Percentiles rank a stretch among this genome's conserved stretches.
phyloP scores from a whole-genome alignment of 2,797 vertebrate genomes.

The Phoeniculus purpureus region DNA sequence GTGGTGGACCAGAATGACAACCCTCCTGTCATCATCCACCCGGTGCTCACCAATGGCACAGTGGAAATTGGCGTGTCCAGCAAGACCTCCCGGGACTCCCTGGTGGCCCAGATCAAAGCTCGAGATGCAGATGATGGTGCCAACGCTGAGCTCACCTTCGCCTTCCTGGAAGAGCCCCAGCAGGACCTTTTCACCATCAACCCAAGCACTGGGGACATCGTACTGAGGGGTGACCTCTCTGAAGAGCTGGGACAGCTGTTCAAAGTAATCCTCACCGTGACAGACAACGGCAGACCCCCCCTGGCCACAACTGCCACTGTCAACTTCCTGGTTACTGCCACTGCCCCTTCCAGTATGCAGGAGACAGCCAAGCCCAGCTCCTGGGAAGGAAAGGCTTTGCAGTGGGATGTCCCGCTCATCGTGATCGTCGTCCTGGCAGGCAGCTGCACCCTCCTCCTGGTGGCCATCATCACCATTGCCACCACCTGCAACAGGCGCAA shows the following conservation, averaged over 20 bases:
- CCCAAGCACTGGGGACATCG: conserved; percentile 88
- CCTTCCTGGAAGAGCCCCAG: conserved; percentile 84
- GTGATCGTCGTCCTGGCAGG: conserved; percentile 93
- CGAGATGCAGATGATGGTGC: conserved; percentile 89
- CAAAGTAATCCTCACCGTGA: conserved; percentile 84
- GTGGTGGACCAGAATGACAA: conserved; percentile 96
- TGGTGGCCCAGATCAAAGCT: conserved; percentile 90
- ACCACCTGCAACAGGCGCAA: conserved; percentile 91
- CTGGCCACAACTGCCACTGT: conserved; percentile 87
- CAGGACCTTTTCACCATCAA: conserved; percentile 86
- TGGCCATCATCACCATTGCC: conserved; percentile 91
- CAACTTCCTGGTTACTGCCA: conserved; percentile 86
- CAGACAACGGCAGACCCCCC: conserved; percentile 87
- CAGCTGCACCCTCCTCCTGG: conserved; percentile 92
- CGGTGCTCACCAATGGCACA: conserved; percentile 87
- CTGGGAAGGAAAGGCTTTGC: conserved; percentile 78
- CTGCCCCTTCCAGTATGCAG: conserved; percentile 80
- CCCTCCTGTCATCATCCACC: conserved; percentile 86
- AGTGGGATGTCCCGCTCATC: conserved; percentile 91
- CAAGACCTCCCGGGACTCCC: conserved; percentile 85
- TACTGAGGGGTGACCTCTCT: conserved; percentile 85
- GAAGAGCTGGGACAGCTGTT: conserved; percentile 86
- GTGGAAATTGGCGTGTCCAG: conserved; percentile 88
- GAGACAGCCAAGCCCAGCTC: conserved; percentile 78
- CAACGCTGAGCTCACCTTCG: conserved; percentile 89